A percentile compares a stretch with the other conserved stretches of the same genome.
phyloP scores from a whole-genome alignment of 2,113 vertebrate species.

The Accipiter virgatus region DNA sequence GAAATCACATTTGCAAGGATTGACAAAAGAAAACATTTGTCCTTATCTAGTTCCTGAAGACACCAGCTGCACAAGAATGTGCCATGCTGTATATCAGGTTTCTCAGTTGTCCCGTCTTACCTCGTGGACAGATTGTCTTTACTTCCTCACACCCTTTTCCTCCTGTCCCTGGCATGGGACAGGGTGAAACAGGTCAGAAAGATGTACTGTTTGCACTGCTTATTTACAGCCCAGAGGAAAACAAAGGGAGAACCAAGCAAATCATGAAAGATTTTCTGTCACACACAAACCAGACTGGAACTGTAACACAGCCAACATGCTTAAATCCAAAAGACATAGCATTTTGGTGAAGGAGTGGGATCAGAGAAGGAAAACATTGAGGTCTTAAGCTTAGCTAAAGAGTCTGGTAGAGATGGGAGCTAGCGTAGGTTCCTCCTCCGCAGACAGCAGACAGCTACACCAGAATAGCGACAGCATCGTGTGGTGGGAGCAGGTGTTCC shows the following conservation, averaged over 20 bases:
- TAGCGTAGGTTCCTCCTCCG: neutral
- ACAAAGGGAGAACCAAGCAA: neutral
- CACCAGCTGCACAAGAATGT: conserved; percentile 1
- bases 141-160: neutral
- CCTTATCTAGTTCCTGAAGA: conserved; percentile 12
- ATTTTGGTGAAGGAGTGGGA: neutral
- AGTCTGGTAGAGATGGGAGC: neutral
- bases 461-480: rapidly evolving
- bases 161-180: neutral
- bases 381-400: neutral
- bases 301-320: neutral
- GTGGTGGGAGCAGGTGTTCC: neutral
- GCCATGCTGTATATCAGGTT: neutral
- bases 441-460: neutral
- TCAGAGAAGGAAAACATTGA: neutral
- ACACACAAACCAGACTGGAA: neutral
- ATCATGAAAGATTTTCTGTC: neutral
- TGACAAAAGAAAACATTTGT: conserved; percentile 11
- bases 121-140: neutral
- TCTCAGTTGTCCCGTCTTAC: neutral
- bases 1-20: conserved; percentile 22
- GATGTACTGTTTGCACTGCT: neutral
- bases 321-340: neutral
- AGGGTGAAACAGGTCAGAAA: neutral
- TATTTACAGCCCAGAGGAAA: neutral